phyloP scores from a whole-genome alignment of 2,797 vertebrate genomes.

The Malurus leucopterus region DNA sequence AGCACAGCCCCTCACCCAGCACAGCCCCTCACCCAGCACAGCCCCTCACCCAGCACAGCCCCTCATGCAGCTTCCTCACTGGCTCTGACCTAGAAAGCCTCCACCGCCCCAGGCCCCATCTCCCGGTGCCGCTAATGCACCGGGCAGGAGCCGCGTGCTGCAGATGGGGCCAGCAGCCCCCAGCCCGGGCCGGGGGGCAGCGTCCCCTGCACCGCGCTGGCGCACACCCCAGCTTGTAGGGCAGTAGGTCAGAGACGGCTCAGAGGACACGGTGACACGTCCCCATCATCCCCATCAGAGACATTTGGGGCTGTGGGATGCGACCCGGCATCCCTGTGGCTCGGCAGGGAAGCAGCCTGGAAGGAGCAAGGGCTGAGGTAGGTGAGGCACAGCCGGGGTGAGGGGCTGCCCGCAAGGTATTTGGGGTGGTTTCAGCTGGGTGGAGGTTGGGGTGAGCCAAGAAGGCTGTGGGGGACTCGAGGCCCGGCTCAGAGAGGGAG shows the following conservation, averaged over 20 bases:
- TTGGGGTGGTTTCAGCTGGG: background rate
- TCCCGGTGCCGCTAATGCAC: conserved; percentile 27
- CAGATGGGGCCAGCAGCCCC: conserved; percentile 26
- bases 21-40: background rate
- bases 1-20: background rate
- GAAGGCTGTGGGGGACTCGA: background rate
- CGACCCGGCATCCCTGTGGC: fast-evolving
- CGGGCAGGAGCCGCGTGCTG: background rate
- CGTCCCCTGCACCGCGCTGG: background rate
- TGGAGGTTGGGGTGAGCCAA: background rate
- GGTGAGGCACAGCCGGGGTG: fast-evolving
- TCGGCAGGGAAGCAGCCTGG: background rate
- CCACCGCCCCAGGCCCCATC: background rate
- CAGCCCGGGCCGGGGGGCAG: background rate
- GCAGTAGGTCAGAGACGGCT: conserved; percentile 18
- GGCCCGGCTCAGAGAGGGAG: background rate
- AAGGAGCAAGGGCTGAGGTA: background rate
- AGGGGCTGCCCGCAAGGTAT: fast-evolving
- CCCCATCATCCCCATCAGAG: fast-evolving
- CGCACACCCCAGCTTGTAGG: background rate
- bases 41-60: background rate
- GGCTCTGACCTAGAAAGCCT: conserved; percentile 50
- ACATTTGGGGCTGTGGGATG: background rate
- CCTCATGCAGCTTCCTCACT: background rate
- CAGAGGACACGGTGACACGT: fast-evolving